phyloP scores from a whole-genome alignment of 2,113 vertebrate genomes.

The Platysternon megacephalum region DNA sequence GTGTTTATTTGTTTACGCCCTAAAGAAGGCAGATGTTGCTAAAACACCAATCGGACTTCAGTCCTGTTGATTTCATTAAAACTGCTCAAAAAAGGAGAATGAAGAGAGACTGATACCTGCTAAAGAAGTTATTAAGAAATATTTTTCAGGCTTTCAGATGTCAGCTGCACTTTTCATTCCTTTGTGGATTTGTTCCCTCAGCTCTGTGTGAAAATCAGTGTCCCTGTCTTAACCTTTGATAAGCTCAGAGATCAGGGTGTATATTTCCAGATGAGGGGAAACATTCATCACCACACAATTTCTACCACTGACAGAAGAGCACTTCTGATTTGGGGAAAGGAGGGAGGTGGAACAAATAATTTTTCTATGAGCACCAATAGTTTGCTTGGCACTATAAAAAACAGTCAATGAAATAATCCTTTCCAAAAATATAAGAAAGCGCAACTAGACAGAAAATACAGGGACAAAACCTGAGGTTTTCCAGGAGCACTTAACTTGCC shows the following conservation, averaged over 20 bases:
- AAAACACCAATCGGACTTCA: not conserved
- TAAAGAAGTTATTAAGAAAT: conserved; percentile 2
- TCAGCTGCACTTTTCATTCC: not conserved
- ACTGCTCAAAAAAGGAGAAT: not conserved
- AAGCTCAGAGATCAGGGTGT: not conserved
- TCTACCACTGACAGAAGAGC: not conserved
- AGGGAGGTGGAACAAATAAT: not conserved
- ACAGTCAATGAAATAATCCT: not conserved
- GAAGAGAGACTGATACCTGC: not conserved
- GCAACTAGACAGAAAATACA: not conserved
- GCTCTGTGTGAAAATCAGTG: not conserved
- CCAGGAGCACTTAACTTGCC: not conserved
- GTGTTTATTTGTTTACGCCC: not conserved
- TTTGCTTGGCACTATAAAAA: not conserved
- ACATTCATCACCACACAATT: not conserved
- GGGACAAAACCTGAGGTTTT: not conserved
- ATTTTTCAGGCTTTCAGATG: not conserved
- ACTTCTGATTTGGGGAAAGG: not conserved
- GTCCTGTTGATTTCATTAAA: not conserved
- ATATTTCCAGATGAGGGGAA: not conserved
- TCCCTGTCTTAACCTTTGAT: not conserved
- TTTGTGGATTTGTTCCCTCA: not conserved
- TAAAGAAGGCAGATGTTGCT: conserved; percentile 28
- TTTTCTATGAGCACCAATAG: not conserved
- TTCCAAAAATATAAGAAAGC: conserved; percentile 1